Evolutionary conservation across 1,140 invertebrate genomes (phyloP), one percentile per base, ranked within the genome.

Genomic region (Nautilus pompilius): DNA sequence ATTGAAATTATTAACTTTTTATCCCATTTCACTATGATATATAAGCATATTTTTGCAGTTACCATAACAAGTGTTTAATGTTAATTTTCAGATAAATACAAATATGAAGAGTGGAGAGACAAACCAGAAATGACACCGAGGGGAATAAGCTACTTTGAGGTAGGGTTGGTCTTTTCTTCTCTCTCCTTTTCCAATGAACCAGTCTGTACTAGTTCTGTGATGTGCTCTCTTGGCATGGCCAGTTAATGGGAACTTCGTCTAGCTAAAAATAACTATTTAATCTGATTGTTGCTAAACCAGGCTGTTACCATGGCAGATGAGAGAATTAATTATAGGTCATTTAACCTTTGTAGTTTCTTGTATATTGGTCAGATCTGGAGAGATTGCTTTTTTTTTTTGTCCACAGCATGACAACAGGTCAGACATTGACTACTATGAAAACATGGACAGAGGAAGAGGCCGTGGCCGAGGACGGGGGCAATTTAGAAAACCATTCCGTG

Each of bases 61-160:
- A n/a, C n/a, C n/a, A n/a, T n/a, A n/a, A n/a, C n/a, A n/a, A n/a
- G n/a, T n/a, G n/a, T n/a, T n/a, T n/a, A n/a, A n/a, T n/a, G n/a
- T n/a, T n/a, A n/a, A n/a, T 28, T 62, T 54, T 13, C 58, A 72
- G 71, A 69, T 45, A 71, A 69, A 41, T 71, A 66, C 45, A 22
- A 36, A 33, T 69, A 67, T 57, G 69, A 70, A 20, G 66, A 65
- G 17, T 73, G 71, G 71, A 67, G 66, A 54, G 67, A 73, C 58
- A 69, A 73, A 34, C 71, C 71, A 33, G 71, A 73, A 34, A 66
- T 71, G 67, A 69, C 71, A 13, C 71, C 71, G 0, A 73, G 67
- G 53, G 61, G 67, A 46, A 65, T 63, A n/a, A 71, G 58, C 30
- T 73, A 73, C 49, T 73, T 62, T 65, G 65, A 71, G 67, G 71